phyloP scores from a whole-genome alignment of 2,888 invertebrate genomes.

The Zhengitettix transpicula region DNA sequence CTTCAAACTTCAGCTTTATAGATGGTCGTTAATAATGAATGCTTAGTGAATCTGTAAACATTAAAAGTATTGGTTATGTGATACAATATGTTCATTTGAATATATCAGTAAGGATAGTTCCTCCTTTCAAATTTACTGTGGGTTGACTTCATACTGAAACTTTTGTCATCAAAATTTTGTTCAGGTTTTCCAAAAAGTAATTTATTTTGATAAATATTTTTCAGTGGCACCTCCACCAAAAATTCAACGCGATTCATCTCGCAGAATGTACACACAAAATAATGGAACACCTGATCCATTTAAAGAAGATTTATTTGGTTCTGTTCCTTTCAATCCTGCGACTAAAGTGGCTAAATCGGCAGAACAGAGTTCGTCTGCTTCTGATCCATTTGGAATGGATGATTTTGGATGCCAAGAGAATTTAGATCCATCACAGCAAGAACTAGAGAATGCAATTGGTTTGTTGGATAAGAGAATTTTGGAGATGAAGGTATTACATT shows the following conservation, averaged over 20 bases:
- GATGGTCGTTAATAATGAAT: too few relatives aligned
- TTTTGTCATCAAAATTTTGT: too few relatives aligned
- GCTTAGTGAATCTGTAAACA: too few relatives aligned
- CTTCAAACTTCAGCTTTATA: too few relatives aligned
- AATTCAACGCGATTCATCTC: conserved; percentile 37
- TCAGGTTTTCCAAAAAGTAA: too few relatives aligned
- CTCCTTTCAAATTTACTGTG: too few relatives aligned
- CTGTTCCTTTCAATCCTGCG: conserved; percentile 47
- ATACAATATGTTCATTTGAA: too few relatives aligned
- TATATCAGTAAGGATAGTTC: too few relatives aligned
- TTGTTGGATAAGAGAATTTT: conserved; percentile 64
- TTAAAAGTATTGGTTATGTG: too few relatives aligned
- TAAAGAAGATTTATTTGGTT: conserved; percentile 64
- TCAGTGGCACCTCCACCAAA: conserved; percentile 84
- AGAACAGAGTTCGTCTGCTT: conserved; percentile 20
- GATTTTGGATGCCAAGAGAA: conserved; percentile 34
- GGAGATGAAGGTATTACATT: conserved; percentile 60
- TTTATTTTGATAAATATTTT: conserved; percentile 19
- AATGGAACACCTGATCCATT: conserved; percentile 4
- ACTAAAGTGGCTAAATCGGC: background rate
- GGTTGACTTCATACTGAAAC: too few relatives aligned
- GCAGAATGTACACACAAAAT: conserved; percentile 3
- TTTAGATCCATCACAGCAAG: conserved; percentile 30
- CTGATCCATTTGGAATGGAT: conserved; percentile 74
- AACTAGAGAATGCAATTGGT: conserved; percentile 57